phyloP scores from a whole-genome alignment of 2,888 invertebrate species.

The Toxonevra muliebris region DNA sequence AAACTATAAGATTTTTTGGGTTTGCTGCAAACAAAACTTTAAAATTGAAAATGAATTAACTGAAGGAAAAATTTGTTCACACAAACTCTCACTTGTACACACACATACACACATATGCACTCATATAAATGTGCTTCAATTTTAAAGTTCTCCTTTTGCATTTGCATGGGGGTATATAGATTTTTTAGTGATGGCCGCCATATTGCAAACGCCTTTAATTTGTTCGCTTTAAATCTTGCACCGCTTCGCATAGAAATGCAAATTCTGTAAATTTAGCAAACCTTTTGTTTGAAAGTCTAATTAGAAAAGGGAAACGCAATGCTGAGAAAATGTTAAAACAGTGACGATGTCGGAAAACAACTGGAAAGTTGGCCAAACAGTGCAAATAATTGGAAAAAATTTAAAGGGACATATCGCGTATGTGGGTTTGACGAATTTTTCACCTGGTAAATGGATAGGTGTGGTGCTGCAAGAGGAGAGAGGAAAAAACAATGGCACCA shows the following conservation, averaged over 20 bases:
- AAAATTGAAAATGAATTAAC: too few species aligned
- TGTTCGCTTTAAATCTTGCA: not conserved
- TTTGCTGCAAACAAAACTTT: too few species aligned
- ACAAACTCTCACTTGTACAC: too few species aligned
- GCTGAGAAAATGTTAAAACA: constrained; percentile 25
- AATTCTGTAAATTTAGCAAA: not conserved
- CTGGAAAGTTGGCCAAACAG: constrained; percentile 79
- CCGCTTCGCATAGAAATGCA: not conserved
- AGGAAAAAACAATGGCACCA: constrained; percentile 96
- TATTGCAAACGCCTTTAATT: constrained; percentile 3
- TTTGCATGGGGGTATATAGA: not conserved
- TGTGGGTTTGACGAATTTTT: constrained; percentile 89
- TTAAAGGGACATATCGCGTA: constrained; percentile 90
- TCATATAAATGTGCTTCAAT: not conserved
- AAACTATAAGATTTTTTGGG: too few species aligned
- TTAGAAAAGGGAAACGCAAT: constrained; percentile 18
- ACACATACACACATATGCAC: not conserved
- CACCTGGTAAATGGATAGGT: constrained; percentile 94
- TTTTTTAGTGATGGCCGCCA: constrained; percentile 7
- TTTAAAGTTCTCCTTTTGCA: not conserved
- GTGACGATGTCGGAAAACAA: constrained; percentile 60
- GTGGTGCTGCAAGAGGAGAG: constrained; percentile 91
- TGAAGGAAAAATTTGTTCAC: too few species aligned
- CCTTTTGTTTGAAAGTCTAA: not conserved
- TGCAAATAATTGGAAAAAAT: constrained; percentile 86